Evolutionary conservation across 2,113 vertebrate species (phyloP), one percentile per base, ranked within the genome.

Genomic region (Elanoides forficatus): DNA sequence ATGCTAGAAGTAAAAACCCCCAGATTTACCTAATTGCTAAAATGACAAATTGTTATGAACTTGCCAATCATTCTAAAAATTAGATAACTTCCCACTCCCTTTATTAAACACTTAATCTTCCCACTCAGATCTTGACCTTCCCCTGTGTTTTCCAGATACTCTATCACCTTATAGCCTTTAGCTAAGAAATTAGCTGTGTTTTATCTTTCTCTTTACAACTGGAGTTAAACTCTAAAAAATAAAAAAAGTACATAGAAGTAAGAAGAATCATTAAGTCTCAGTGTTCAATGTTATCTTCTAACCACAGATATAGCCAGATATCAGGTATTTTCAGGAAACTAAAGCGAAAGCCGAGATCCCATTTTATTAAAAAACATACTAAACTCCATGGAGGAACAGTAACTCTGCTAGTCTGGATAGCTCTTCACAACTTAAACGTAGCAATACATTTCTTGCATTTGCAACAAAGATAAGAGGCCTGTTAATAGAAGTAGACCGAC

Each of bases 401-500:
- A 78, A 88, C 81, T 86, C 71, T 32, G 55, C 34, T 55, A 65
- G 53, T 65, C 59, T 17, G 0, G 7, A 84, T 9, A 80, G 62
- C 53, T 73, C 80, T 80, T 50, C 63, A 52, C 73, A 94, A 48
- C 48, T 90, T 55, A 19, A 38, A 89, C 15, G 20, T 19, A 78
- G 65, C 59, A 91, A n/a, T 47, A 53, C 66, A 56, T 86, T 90
- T 95, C 15, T 76, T 90, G 58, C 48, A 89, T 85, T 76, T 95
- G 74, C 68, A 91, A 94, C 50, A 72, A 94, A 88, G 52, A 27
- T 67, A 80, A 92, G 94, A 93, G 70, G 67, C 47, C 90, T 93
- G 70, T 55, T 92, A 92, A 87, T 13, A 88, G 67, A 95, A 95
- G 81, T 73, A 53, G 82, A 93, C 50, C 1, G 0, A 81, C 83